Conservation (phyloP, 2,113 vertebrate species). For the Dendrocopos noguchii region DNA sequence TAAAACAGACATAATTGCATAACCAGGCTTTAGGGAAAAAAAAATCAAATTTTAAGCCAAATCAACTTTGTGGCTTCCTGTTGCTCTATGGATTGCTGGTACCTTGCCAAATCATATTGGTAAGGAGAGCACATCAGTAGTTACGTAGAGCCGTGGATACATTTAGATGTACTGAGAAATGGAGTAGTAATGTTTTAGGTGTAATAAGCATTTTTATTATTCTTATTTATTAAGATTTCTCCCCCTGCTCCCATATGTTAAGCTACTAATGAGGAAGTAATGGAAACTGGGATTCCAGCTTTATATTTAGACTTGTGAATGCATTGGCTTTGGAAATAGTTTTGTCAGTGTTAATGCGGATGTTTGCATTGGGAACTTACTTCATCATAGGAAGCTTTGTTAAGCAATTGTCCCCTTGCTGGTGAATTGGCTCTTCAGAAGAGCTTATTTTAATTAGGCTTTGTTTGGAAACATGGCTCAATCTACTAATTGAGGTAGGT, state of each 20-base stretch:
- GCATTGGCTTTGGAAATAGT: not conserved
- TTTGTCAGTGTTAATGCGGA: not conserved
- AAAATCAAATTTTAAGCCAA: slow-evolving; percentile 8
- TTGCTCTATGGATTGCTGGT: slow-evolving; percentile 32
- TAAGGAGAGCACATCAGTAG: not conserved
- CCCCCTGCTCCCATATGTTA: not conserved
- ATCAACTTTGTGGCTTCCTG: slow-evolving; percentile 39
- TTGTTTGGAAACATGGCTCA: slow-evolving; percentile 55
- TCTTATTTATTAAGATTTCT: not conserved
- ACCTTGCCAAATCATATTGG: not conserved
- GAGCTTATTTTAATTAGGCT: slow-evolving; percentile 58
- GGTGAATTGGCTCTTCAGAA: slow-evolving; percentile 36
- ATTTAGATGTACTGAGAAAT: not conserved
- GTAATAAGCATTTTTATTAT: slow-evolving; percentile 5
- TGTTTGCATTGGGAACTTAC: not conserved
- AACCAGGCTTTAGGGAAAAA: not conserved
- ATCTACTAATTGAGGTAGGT: slow-evolving; percentile 32
- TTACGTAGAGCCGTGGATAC: not conserved
- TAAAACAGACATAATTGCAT: not conserved
- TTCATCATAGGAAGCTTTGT: slow-evolving; percentile 12
- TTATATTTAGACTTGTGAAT: not conserved
- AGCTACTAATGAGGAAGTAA: slow-evolving; percentile 29
- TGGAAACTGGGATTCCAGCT: not conserved
- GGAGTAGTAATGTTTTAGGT: not conserved
- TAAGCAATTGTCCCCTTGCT: slow-evolving; percentile 32